These are phyloP conservation scores for Lutraria rhynchaena DNA, from an alignment of 1,140 invertebrate genomes.

Conservation along the genomic window DNA sequence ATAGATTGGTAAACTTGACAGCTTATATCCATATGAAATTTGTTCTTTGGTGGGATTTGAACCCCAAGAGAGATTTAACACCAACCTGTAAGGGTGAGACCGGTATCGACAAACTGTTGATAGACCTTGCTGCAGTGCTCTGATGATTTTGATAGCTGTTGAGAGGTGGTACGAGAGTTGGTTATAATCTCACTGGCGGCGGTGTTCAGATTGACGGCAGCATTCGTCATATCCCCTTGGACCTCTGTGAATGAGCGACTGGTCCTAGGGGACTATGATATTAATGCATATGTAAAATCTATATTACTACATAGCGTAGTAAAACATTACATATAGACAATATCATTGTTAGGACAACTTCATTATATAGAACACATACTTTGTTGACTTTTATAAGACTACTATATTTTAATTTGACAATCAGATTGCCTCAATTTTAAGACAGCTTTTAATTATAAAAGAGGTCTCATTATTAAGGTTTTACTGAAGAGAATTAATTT, in stretches of 20 bases:
- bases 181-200: conserved; percentile 90
- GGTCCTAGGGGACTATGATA: conserved; percentile 75
- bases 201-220: conserved; percentile 91
- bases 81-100: conserved; percentile 72
- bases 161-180: conserved; percentile 85
- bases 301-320: no score
- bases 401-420: no score
- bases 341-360: no score
- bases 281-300: not conserved
- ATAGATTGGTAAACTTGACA: no score
- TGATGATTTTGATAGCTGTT: conserved; percentile 88
- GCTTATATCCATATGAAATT: no score
- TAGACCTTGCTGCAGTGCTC: conserved; percentile 91
- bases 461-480: no score
- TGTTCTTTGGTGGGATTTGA: not conserved
- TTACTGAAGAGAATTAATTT: no score
- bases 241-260: conserved; percentile 85
- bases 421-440: no score
- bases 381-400: no score
- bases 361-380: no score
- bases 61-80: not conserved
- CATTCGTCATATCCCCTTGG: conserved; percentile 91
- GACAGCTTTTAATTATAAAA: no score
- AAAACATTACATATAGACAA: no score
- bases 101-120: conserved; percentile 85